Conservation (phyloP, 2,113 vertebrate genomes). For the Seriola dumerili region DNA sequence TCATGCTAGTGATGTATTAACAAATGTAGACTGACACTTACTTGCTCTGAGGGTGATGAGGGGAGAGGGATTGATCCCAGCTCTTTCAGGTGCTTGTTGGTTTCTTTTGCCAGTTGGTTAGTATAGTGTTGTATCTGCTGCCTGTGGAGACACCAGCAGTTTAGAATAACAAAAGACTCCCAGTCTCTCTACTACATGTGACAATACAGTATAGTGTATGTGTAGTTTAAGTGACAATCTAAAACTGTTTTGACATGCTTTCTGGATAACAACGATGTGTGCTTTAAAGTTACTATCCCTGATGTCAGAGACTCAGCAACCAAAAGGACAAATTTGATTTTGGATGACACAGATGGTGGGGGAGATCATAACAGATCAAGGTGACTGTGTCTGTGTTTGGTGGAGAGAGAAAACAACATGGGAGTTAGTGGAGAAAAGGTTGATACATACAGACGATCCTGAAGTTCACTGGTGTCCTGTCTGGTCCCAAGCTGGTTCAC, state of each 20-base stretch:
- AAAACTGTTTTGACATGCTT: not conserved
- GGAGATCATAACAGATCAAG: not conserved
- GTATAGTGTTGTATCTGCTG: conserved; percentile 95
- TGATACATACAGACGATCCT: conserved; percentile 93
- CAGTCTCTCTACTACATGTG: not conserved
- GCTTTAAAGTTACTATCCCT: not conserved
- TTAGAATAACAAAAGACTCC: not conserved
- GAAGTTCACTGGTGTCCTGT: conserved; percentile 93
- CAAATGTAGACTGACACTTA: conserved; percentile 58
- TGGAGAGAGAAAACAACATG: not conserved
- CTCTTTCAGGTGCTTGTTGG: conserved; percentile 94
- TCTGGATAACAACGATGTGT: not conserved
- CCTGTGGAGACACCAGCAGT: conserved; percentile 76
- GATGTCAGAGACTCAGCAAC: not conserved
- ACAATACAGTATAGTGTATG: not conserved
- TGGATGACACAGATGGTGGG: not conserved
- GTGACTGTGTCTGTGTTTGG: not conserved
- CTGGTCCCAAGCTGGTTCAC: conserved; percentile 95
- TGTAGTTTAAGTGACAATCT: not conserved
- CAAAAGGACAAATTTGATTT: not conserved
- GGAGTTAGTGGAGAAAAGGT: not conserved
- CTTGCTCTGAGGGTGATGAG: conserved; percentile 91
- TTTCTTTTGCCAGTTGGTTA: conserved; percentile 95
- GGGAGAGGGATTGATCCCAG: conserved; percentile 89
- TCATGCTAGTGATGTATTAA: not conserved